Percentiles rank a stretch among this genome's conserved stretches.
Conservation (phyloP, 2,888 invertebrate species). For the Pseudococcus viburni region DNA sequence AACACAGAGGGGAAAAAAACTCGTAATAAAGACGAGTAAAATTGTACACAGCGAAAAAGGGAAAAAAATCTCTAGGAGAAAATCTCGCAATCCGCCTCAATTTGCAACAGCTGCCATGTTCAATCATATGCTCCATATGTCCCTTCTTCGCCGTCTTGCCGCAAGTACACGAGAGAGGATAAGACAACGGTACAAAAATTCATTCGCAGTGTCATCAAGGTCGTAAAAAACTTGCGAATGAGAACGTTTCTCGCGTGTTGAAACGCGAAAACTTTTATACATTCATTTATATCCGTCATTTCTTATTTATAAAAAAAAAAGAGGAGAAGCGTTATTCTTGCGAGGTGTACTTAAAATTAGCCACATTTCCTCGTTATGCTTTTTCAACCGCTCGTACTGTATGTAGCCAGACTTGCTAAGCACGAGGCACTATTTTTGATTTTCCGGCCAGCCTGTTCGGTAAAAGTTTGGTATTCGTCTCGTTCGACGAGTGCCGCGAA, state of each 20-base stretch:
- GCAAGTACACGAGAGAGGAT: not conserved
- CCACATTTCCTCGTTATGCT: not conserved
- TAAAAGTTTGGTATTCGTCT: not conserved
- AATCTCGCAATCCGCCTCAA: constrained; percentile 2
- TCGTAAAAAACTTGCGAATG: constrained; percentile 16
- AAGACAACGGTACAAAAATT: not conserved
- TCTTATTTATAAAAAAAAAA: not conserved
- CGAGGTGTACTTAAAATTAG: not conserved
- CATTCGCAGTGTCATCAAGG: constrained; percentile 17
- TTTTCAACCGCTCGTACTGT: too few relatives aligned
- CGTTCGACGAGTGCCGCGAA: constrained; percentile 3
- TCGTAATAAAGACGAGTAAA: not conserved
- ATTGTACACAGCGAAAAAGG: not conserved
- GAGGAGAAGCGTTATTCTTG: not conserved
- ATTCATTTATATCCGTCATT: constrained; percentile 41
- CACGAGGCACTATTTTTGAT: not conserved
- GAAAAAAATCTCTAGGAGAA: not conserved
- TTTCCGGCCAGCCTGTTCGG: not conserved
- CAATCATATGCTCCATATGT: not conserved
- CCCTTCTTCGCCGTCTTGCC: not conserved
- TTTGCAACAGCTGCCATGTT: constrained; percentile 1
- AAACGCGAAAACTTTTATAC: constrained; percentile 14
- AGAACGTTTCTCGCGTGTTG: not conserved
- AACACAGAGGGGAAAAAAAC: not conserved
- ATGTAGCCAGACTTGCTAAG: not conserved